These are phyloP conservation scores for Isotomurus palustris DNA, from an alignment of 2,888 invertebrate species.

Conservation along the genomic window DNA sequence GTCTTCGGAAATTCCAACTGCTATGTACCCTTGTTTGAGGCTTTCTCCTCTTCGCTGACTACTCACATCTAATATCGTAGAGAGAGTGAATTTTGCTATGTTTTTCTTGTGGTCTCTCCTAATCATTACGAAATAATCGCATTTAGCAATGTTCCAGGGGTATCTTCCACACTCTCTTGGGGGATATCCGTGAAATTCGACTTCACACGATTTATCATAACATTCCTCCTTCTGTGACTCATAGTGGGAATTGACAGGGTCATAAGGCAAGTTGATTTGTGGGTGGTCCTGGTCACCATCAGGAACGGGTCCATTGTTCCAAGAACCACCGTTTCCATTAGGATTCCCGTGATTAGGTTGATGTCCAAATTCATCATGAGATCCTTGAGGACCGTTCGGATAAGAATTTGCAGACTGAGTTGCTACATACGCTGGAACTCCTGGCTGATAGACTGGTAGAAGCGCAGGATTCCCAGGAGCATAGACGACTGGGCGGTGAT, in stretches of 20 bases:
- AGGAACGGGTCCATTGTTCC: no score
- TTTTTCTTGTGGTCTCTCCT: not conserved
- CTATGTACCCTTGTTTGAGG: constrained; percentile 23
- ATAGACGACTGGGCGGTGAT: no score
- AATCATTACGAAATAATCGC: constrained; percentile 22
- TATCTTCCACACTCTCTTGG: not conserved
- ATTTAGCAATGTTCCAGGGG: constrained; percentile 1
- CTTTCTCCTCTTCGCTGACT: no score
- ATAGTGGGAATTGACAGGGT: no score
- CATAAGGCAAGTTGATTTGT: not conserved
- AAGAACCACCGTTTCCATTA: no score
- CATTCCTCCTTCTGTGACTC: not conserved
- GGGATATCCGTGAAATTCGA: constrained; percentile 22
- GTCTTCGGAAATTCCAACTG: constrained; percentile 31
- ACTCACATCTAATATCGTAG: constrained; percentile 3
- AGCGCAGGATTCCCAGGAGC: no score
- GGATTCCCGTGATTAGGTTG: no score
- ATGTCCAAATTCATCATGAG: not conserved
- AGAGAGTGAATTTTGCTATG: constrained; percentile 15
- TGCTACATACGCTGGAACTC: no score
- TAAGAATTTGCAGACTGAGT: no score
- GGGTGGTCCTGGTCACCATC: not conserved
- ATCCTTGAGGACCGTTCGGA: not conserved
- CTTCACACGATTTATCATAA: not conserved
- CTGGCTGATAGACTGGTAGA: no score